Base-by-base conservation (phyloP, 2,797 vertebrate genomes). In the Neoniphon sammara region DNA sequence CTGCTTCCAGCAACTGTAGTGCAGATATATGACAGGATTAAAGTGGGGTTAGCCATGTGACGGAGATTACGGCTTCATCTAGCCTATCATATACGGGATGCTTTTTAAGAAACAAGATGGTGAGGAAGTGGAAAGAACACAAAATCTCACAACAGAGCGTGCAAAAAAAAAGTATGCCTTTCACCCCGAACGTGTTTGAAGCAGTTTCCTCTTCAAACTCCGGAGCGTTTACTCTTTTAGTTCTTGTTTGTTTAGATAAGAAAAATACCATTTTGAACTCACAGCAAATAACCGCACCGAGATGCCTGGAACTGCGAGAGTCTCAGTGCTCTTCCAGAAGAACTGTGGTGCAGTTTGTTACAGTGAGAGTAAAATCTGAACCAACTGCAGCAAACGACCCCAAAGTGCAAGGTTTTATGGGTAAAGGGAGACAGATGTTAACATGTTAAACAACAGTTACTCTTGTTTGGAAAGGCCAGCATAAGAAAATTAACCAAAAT, bases 1-100 rank as follows among this genome's bases (percentile, higher is more conserved):
- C 36, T 49, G 2, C 18, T 59, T 75, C 23, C 20, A n/a, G 62
- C 20, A 54, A 82, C 52, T 30, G 54, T 18, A 46, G 59, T 9
- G 62, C 66, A 66, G 62, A n/a, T n/a, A 66, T 63, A 20, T 23
- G 70, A 71, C 27, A 21, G 47, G 18, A 56, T 18, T 56, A 42
- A 74, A 36, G 39, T 1, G 59, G 42, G 39, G 10, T 3, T n/a
- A 53, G 61, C 46, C 61, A 64, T 5, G 21, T 68, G 54, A 65
- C 25, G 4, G 62, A 31, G 25, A 10, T 18, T 7, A 30, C 8
- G 54, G 70, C 44, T 6, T 15, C 21, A 55, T 49, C 47, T 54
- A 2, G 36, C 15, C 25, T 64, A 44, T 53, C 17, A 62, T 21
- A 2, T 20, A 47, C 2, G 20, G 23, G 11, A 6, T 15, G 47